Conservation (phyloP, 2,888 invertebrate species). For the Chalcosyrphus nemorum region DNA sequence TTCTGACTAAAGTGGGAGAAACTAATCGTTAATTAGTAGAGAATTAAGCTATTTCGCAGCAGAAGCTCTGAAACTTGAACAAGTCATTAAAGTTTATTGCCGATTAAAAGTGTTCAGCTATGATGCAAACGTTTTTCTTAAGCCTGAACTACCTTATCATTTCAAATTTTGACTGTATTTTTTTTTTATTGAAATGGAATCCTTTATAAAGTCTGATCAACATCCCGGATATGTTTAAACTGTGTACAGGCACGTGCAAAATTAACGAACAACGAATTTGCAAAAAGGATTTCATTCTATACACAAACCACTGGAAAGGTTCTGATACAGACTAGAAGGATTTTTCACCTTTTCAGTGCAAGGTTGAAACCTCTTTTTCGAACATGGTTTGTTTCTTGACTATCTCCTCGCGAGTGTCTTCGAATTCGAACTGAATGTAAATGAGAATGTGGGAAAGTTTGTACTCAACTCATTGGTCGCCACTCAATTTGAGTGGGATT, state of each 20-base stretch:
- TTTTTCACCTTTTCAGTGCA: neutral
- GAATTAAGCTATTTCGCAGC: too few relatives aligned
- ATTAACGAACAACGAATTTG: neutral
- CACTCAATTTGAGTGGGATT: slow-evolving; percentile 49
- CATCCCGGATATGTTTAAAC: too few relatives aligned
- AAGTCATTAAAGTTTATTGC: too few relatives aligned
- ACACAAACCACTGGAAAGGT: neutral
- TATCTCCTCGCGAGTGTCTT: slow-evolving; percentile 2
- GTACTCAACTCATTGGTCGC: slow-evolving; percentile 9
- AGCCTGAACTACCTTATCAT: too few relatives aligned
- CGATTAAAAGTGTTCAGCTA: too few relatives aligned
- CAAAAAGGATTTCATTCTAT: neutral
- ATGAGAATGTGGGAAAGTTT: neutral
- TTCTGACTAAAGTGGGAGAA: too few relatives aligned
- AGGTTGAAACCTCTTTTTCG: slow-evolving; percentile 12
- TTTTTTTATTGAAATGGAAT: too few relatives aligned
- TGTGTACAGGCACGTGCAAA: neutral
- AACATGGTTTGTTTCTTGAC: slow-evolving; percentile 23
- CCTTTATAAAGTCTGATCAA: too few relatives aligned
- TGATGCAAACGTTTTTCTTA: too few relatives aligned
- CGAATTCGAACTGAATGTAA: slow-evolving; percentile 20
- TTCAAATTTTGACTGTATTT: too few relatives aligned
- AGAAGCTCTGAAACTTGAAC: too few relatives aligned
- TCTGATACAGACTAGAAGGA: slow-evolving; percentile 33
- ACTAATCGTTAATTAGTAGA: too few relatives aligned